Conservation (phyloP, 1,140 invertebrate species). For the Diabrotica virgifera region DNA sequence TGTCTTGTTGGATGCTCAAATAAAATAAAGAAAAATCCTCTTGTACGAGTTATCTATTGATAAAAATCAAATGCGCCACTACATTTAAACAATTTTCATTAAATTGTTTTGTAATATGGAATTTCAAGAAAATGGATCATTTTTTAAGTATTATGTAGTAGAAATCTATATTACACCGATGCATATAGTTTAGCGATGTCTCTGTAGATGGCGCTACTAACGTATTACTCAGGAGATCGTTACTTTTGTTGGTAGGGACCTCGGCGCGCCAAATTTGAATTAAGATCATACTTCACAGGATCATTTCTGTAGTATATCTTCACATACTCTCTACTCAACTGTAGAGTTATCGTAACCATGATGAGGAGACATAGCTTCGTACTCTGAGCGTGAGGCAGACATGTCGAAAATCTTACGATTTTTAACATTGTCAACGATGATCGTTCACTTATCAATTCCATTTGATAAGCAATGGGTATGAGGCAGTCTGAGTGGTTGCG, state of each 20-base stretch:
- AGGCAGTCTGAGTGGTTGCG: constrained; percentile 19
- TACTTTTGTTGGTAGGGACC: not conserved
- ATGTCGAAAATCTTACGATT: constrained; percentile 1
- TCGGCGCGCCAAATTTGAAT: not conserved
- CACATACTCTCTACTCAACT: no score
- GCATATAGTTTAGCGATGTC: no score
- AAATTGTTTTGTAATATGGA: no score
- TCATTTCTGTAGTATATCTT: no score
- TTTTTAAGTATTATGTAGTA: no score
- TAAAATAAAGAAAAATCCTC: no score
- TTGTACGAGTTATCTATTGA: no score
- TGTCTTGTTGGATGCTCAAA: no score
- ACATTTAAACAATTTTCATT: no score
- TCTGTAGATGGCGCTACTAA: not conserved
- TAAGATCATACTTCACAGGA: constrained; percentile 57
- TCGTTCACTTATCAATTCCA: constrained; percentile 4
- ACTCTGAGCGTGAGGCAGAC: constrained; percentile 24
- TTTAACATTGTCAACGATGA: not conserved
- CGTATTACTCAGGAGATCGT: not conserved
- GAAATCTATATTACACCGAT: no score
- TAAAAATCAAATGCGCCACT: no score
- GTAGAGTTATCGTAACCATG: constrained; percentile 25
- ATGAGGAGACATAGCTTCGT: constrained; percentile 20
- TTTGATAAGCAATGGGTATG: not conserved
- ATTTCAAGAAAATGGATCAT: no score